Conservation (phyloP, 1,140 invertebrate genomes). For the Neuroterus valhalla region DNA sequence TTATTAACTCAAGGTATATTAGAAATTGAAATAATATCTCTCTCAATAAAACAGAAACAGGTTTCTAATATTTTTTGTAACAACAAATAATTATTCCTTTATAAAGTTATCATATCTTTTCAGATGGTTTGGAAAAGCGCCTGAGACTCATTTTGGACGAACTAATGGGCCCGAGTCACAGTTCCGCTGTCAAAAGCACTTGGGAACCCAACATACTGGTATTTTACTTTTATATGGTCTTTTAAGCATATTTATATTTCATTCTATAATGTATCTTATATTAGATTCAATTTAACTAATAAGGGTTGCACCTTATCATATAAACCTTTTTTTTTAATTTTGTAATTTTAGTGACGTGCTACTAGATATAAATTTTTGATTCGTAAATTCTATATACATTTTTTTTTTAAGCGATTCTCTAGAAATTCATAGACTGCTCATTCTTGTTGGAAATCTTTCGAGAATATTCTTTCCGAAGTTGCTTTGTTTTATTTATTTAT, state of each 20-base stretch:
- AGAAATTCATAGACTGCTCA: too few species aligned
- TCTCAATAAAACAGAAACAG: slow-evolving; percentile 31
- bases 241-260: neutral
- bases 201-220: slow-evolving; percentile 78
- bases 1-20: slow-evolving; percentile 83
- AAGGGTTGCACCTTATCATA: too few species aligned
- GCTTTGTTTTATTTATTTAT: too few species aligned
- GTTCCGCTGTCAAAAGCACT: slow-evolving; percentile 75
- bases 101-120: slow-evolving; percentile 57
- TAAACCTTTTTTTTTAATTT: too few species aligned
- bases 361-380: too few species aligned
- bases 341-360: too few species aligned
- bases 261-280: slow-evolving; percentile 31
- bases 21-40: slow-evolving; percentile 24
- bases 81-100: slow-evolving; percentile 40
- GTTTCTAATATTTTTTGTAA: slow-evolving; percentile 38
- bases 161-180: slow-evolving; percentile 83
- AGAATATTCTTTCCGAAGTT: too few species aligned
- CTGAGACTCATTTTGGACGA: slow-evolving; percentile 83
- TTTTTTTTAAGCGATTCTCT: too few species aligned
- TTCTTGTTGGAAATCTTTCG: too few species aligned
- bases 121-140: slow-evolving; percentile 80
- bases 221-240: slow-evolving; percentile 48
- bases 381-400: too few species aligned
- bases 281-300: slow-evolving; percentile 42